Percentiles rank a stretch among this genome's conserved stretches.
These are phyloP conservation scores for Hymenopus coronatus DNA, from an alignment of 2,888 invertebrate species.

Conservation along the genomic window DNA sequence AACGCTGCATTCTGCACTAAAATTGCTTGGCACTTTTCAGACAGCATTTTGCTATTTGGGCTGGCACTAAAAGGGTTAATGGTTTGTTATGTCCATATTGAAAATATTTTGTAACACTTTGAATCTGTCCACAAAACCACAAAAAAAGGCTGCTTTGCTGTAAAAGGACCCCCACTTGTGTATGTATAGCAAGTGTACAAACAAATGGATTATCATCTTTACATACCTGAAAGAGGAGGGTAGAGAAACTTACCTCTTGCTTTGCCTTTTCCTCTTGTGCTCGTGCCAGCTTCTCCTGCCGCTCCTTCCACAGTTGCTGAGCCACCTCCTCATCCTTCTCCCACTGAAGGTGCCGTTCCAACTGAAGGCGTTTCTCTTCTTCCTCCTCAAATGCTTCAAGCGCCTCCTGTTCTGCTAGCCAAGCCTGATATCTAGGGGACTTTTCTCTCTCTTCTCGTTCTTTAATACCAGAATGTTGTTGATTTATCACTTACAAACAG, in stretches of 20 bases:
- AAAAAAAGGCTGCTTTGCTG: no score
- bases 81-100: no score
- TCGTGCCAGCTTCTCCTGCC: slow-evolving; percentile 57
- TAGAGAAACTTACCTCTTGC: slow-evolving; percentile 53
- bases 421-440: slow-evolving; percentile 53
- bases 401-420: slow-evolving; percentile 54
- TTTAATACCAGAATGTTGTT: slow-evolving; percentile 39
- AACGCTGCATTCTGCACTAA: no score
- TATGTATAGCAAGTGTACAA: no score
- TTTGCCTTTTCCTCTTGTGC: slow-evolving; percentile 57
- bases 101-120: no score
- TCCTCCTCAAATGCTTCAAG: slow-evolving; percentile 54
- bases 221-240: no score
- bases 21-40: no score
- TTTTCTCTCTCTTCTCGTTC: slow-evolving; percentile 45
- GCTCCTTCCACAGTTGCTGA: slow-evolving; percentile 60
- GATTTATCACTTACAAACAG: background rate
- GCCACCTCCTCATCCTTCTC: slow-evolving; percentile 54
- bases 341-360: slow-evolving; percentile 64
- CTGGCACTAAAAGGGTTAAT: no score
- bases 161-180: no score
- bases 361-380: slow-evolving; percentile 55
- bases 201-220: no score
- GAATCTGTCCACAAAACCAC: no score
- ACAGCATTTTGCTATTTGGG: no score